A percentile compares a stretch with the other conserved stretches of the same genome.
phyloP scores from a whole-genome alignment of 2,113 vertebrate genomes.

The Oncorhynchus masou region DNA sequence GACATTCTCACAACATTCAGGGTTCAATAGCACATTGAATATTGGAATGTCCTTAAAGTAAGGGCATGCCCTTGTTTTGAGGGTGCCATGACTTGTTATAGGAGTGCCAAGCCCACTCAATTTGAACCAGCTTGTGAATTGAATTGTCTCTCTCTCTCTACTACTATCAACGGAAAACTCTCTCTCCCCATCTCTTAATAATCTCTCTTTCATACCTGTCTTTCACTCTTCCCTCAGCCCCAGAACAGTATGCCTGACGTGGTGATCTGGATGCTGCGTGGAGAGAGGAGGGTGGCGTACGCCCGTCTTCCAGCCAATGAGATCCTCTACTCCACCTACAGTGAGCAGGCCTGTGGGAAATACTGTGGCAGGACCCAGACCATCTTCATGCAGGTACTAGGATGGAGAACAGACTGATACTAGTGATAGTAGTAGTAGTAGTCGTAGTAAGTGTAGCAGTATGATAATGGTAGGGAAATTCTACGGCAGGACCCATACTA shows the following conservation, averaged over 20 bases:
- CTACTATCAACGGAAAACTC: neutral
- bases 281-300: conserved; percentile 89
- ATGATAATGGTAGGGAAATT: no score
- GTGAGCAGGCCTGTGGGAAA: conserved; percentile 83
- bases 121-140: no score
- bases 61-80: no score
- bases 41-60: no score
- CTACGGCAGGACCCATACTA: no score
- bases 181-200: neutral
- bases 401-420: neutral
- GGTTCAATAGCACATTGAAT: no score
- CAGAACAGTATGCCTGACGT: conserved; percentile 97
- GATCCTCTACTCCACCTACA: conserved; percentile 84
- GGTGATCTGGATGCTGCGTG: conserved; percentile 96
- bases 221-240: conserved; percentile 69
- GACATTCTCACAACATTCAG: no score
- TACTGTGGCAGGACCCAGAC: conserved; percentile 89
- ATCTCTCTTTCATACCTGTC: neutral
- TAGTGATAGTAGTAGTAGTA: neutral
- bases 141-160: neutral
- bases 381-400: conserved; percentile 87
- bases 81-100: no score
- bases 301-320: conserved; percentile 87
- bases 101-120: no score
- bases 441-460: no score